Conservation (phyloP, 2,888 invertebrate species). For the Lithophane ornitopus region DNA sequence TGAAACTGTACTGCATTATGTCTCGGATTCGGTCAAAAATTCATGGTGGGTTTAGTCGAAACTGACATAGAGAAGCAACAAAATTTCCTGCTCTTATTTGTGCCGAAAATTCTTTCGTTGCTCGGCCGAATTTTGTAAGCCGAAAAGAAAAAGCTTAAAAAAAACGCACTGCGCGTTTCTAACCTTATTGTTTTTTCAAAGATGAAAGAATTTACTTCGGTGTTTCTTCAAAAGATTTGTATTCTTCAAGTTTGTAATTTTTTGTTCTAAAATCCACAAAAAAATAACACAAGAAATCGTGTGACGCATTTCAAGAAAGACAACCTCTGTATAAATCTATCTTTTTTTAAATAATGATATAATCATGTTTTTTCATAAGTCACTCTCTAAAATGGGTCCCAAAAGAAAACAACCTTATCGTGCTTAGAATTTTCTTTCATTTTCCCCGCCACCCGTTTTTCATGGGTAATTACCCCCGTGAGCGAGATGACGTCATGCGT, state of each 20-base stretch:
- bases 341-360: slow-evolving; percentile 5
- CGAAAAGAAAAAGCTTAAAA: slow-evolving; percentile 8
- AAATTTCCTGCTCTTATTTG: background rate
- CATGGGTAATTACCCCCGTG: slow-evolving; percentile 64
- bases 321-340: no score
- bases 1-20: background rate
- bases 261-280: background rate
- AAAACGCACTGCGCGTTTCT: slow-evolving; percentile 2
- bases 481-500: slow-evolving; percentile 61
- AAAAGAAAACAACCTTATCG: slow-evolving; percentile 50
- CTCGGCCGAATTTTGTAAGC: slow-evolving; percentile 5
- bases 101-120: slow-evolving; percentile 13
- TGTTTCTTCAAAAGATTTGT: slow-evolving; percentile 8
- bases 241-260: background rate
- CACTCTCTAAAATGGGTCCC: slow-evolving; percentile 28
- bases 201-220: slow-evolving; percentile 5
- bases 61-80: background rate
- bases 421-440: slow-evolving; percentile 40
- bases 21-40: background rate
- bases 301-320: background rate
- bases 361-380: slow-evolving; percentile 19
- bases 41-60: background rate
- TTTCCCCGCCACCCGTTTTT: slow-evolving; percentile 55
- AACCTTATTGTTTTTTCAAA: slow-evolving; percentile 18
- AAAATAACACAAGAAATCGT: background rate